Evolutionary conservation across 2,797 vertebrate genomes (phyloP), one percentile per base, ranked within the genome.

Genomic region (Rachycentron canadum): DNA sequence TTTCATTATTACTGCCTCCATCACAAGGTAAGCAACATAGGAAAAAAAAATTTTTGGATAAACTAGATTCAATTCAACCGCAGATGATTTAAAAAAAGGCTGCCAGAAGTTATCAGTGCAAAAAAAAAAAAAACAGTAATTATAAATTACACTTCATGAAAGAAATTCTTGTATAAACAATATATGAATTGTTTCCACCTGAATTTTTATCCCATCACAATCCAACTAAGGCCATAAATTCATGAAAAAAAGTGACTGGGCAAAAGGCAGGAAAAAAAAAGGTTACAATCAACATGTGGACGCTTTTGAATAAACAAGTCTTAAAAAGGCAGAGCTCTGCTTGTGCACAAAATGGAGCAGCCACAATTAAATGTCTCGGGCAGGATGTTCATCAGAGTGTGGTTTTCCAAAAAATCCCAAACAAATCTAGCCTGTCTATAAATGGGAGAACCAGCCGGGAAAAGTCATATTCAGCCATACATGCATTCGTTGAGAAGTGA

Each of bases 381-480:
- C 93, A 92, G 94, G 93, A 94, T 91, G 92, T 93, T 93, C 93
- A 94, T 94, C 93, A 94, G 92, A 89, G 88, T 93, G 93, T 86
- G 93, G 93, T 93, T 93, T 92, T 82, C 80, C 50, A 56, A 92
- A 91, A 92, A 92, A 87, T 88, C 73, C 87, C 77, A 90, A 93
- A 90, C 89, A 92, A 91, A 92, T 90, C 88, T 82, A 78, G 79
- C 75, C 45, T 25, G 47, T 78, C 88, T 90, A 89, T 90, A 90
- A 92, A 92, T 82, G 86, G 80, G 71, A 88, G 84, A 83, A 70
- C 21, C 69, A 81, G 75, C 68, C 70, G 66, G 78, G 83, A 62
- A 87, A 88, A 85, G 80, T 91, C 84, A 85, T 86, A 91, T 91
- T 88, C 45, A 66, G 79, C 65, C 62, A 68, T 86, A 83, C 36